A percentile compares a stretch with the other conserved stretches of the same genome.
Evolutionary conservation across 2,797 vertebrate species (phyloP).

Genomic region (Cyprinella venusta): DNA sequence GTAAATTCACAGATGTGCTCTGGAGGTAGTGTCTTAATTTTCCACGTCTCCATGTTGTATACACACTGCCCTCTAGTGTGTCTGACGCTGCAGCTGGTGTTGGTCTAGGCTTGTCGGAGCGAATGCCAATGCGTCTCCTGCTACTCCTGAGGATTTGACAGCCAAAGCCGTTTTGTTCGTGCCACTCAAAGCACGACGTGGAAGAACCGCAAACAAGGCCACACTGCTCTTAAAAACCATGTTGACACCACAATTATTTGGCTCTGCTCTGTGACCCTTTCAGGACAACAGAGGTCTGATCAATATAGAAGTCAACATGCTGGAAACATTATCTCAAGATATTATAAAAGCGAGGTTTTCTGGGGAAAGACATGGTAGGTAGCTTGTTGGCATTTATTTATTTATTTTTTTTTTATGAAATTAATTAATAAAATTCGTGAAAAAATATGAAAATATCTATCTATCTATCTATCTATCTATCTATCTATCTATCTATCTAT

Average conservation of each 20-base stretch:
- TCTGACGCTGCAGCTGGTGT: conserved; percentile 9
- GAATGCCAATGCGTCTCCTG: conserved; percentile 27
- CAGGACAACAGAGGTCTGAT: conserved; percentile 8
- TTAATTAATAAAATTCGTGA: neutral
- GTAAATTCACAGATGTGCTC: conserved; percentile 72
- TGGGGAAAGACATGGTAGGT: neutral
- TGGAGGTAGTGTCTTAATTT: conserved; percentile 54
- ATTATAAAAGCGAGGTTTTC: neutral
- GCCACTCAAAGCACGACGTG: neutral
- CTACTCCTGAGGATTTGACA: conserved; percentile 17
- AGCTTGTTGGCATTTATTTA: too few relatives aligned
- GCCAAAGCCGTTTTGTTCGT: neutral
- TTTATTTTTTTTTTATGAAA: too few relatives aligned
- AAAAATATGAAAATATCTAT: too few relatives aligned
- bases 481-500: too few relatives aligned
- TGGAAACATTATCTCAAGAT: neutral
- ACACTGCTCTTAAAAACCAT: neutral
- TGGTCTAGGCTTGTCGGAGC: neutral
- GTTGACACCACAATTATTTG: conserved; percentile 28
- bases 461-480: neutral
- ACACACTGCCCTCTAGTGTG: conserved; percentile 81
- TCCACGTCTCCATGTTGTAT: conserved; percentile 62
- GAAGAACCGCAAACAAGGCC: conserved; percentile 15
- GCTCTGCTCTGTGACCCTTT: neutral
- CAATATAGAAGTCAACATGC: neutral